A percentile compares a stretch with the other conserved stretches of the same genome.
phyloP scores from a whole-genome alignment of 2,888 invertebrate genomes.

The Eilema caniola region DNA sequence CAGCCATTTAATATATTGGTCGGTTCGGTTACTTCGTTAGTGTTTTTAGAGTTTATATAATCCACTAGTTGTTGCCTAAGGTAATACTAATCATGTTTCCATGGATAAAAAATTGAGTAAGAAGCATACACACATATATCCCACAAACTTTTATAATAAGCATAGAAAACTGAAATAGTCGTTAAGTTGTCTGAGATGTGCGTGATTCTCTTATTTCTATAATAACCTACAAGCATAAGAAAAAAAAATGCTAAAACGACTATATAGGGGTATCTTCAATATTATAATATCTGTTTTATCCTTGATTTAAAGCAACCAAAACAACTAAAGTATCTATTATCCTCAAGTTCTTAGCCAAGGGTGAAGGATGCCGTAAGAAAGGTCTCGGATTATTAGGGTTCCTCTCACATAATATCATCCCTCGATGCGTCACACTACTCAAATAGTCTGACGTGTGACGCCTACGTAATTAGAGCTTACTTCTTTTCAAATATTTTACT shows the following conservation, averaged over 20 bases:
- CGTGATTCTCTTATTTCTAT: too few relatives aligned
- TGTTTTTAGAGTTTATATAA: neutral
- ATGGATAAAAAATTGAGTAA: too few relatives aligned
- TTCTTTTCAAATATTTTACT: conserved; percentile 45
- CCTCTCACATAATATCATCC: conserved; percentile 41
- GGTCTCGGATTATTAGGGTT: conserved; percentile 38
- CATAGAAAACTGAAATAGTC: too few relatives aligned
- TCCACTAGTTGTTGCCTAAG: neutral
- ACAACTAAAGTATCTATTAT: conserved; percentile 16
- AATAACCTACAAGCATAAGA: too few relatives aligned
- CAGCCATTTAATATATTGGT: conserved; percentile 31
- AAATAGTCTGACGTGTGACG: conserved; percentile 46
- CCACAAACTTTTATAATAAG: too few relatives aligned
- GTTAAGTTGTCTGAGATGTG: too few relatives aligned
- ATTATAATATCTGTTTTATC: neutral
- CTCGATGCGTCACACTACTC: conserved; percentile 39
- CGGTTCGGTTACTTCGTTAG: conserved; percentile 22
- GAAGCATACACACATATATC: too few relatives aligned
- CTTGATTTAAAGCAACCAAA: conserved; percentile 6
- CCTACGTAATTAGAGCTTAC: conserved; percentile 49
- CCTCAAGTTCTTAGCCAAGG: conserved; percentile 16
- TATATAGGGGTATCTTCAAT: neutral
- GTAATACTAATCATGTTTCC: too few relatives aligned
- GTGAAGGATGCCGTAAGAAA: conserved; percentile 18
- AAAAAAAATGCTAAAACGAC: too few relatives aligned